A percentile compares a stretch with the other conserved stretches of the same genome.
phyloP scores from a whole-genome alignment of 1,140 invertebrate genomes.

The Lucilia cuprina region DNA sequence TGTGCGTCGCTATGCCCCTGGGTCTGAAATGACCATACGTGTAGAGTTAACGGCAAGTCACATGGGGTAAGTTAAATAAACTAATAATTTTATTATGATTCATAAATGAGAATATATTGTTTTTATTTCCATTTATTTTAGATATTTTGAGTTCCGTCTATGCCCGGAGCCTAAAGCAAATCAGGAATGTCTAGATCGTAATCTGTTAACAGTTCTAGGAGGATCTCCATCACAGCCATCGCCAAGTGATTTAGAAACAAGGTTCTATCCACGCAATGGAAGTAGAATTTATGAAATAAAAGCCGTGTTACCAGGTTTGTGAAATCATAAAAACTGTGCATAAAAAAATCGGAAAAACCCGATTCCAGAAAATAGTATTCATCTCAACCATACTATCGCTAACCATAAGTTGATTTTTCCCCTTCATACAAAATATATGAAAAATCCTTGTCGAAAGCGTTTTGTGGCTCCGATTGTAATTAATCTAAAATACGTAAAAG shows the following conservation, averaged over 20 bases:
- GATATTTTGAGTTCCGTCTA: conserved; percentile 85
- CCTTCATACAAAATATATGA: no score
- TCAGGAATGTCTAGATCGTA: conserved; percentile 79
- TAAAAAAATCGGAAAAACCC: no score
- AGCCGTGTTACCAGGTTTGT: conserved; percentile 71
- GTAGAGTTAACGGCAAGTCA: conserved; percentile 83
- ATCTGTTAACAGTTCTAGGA: conserved; percentile 70
- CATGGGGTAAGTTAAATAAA: conserved; percentile 68
- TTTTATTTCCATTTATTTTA: conserved; percentile 37
- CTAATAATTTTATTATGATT: no score
- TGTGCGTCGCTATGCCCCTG: conserved; percentile 75
- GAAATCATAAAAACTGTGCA: neutral
- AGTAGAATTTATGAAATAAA: conserved; percentile 80
- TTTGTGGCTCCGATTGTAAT: no score
- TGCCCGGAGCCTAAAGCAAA: conserved; percentile 74
- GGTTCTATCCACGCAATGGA: conserved; percentile 79
- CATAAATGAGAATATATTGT: no score
- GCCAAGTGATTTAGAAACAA: conserved; percentile 61
- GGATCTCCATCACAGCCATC: conserved; percentile 54
- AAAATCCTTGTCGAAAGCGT: no score
- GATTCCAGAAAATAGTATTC: no score
- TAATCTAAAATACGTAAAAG: no score
- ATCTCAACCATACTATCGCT: no score
- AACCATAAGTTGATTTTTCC: no score
- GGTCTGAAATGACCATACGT: conserved; percentile 73